Percentiles rank a stretch among this genome's conserved stretches.
Evolutionary conservation across 2,113 vertebrate genomes (phyloP).

Genomic region (Ciconia boyciana): DNA sequence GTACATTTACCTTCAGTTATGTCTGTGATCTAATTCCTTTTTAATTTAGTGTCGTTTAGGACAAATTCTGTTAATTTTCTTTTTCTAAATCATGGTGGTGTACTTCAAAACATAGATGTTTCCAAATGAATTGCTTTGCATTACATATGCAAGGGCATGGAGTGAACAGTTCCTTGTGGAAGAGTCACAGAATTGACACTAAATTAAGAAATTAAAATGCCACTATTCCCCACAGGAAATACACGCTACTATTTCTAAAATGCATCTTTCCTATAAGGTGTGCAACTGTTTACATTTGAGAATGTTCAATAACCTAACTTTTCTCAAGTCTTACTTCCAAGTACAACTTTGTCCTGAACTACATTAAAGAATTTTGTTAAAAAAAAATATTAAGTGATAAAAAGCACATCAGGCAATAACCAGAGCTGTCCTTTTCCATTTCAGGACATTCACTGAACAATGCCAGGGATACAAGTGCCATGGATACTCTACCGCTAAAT

Average conservation of each 20-base stretch:
- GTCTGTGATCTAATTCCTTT: constrained; percentile 79
- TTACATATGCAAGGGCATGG: constrained; percentile 82
- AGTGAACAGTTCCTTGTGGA: constrained; percentile 73
- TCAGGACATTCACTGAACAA: constrained; percentile 99
- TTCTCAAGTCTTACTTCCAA: constrained; percentile 65
- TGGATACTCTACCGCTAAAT: constrained; percentile 99
- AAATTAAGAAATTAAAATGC: constrained; percentile 56
- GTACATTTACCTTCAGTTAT: constrained; percentile 85
- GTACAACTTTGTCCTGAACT: constrained; percentile 92
- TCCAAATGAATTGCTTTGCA: constrained; percentile 79
- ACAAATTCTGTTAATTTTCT: constrained; percentile 87
- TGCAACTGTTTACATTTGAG: constrained; percentile 69
- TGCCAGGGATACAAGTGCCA: constrained; percentile 99
- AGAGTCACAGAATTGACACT: constrained; percentile 66
- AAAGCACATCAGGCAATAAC: constrained; percentile 21
- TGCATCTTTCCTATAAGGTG: constrained; percentile 66
- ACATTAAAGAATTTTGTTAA: constrained; percentile 84
- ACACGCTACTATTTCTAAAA: constrained; percentile 19
- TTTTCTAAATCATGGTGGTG: constrained; percentile 74
- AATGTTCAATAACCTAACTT: constrained; percentile 69
- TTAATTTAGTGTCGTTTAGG: constrained; percentile 98
- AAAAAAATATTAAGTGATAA: neutral
- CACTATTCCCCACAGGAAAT: constrained; percentile 60
- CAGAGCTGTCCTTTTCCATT: constrained; percentile 70
- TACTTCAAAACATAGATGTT: constrained; percentile 73